Conservation (phyloP, 2,113 vertebrate species). For the Labrus mixtus region DNA sequence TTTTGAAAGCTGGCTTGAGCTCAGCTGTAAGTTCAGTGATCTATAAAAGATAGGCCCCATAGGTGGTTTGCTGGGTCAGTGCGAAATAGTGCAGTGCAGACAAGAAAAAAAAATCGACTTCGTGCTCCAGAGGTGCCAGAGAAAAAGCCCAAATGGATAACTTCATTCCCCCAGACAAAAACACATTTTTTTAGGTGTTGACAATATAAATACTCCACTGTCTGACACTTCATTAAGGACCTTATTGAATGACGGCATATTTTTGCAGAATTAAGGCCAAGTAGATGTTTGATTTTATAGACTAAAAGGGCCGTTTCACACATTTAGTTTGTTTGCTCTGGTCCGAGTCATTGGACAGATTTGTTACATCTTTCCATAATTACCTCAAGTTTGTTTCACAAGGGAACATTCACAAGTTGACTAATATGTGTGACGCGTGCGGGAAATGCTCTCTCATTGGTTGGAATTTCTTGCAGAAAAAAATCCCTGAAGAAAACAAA, state of each 20-base stretch:
- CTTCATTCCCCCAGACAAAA: conserved; percentile 20
- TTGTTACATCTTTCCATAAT: too few species aligned
- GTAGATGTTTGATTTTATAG: too few species aligned
- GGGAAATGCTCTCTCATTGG: too few species aligned
- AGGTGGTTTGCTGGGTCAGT: conserved; percentile 48
- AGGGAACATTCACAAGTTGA: too few species aligned
- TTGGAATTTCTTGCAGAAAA: too few species aligned
- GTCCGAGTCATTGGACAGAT: too few species aligned
- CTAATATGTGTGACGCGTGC: too few species aligned
- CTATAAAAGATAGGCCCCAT: conserved; percentile 42
- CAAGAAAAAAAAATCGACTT: conserved; percentile 21
- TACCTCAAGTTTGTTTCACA: too few species aligned
- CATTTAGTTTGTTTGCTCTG: too few species aligned
- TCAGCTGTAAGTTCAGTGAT: conserved; percentile 45
- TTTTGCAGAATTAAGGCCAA: too few species aligned
- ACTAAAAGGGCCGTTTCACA: too few species aligned
- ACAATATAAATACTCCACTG: neutral
- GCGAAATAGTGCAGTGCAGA: conserved; percentile 36
- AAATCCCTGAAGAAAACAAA: too few species aligned
- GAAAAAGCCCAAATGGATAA: neutral
- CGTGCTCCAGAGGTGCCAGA: conserved; percentile 31
- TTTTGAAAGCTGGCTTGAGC: conserved; percentile 10
- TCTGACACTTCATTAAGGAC: neutral
- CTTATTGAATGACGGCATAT: neutral
- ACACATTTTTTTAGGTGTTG: conserved; percentile 7